These are phyloP conservation scores for Ascidia mentula DNA, from an alignment of 23 tunicate genomes.

Conservation along the genomic window DNA sequence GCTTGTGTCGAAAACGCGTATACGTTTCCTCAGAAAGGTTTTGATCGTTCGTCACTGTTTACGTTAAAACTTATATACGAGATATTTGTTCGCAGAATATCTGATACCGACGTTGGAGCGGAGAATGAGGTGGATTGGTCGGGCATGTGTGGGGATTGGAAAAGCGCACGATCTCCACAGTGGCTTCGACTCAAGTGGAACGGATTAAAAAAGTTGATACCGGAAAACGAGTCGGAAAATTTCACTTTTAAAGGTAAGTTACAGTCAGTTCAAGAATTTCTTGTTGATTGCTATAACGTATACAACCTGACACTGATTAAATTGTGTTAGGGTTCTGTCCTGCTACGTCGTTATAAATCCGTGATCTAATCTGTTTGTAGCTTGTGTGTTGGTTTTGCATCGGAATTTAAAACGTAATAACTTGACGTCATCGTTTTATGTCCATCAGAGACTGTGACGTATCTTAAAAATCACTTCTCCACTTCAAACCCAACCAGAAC, in stretches of 20 bases:
- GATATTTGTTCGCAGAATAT: constrained; percentile 40
- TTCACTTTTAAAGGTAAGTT: constrained; percentile 33
- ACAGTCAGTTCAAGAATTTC: too few relatives aligned
- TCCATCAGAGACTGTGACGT: background rate
- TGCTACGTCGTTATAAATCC: too few relatives aligned
- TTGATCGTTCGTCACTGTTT: background rate
- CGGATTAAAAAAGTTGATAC: constrained; percentile 41
- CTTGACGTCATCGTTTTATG: too few relatives aligned
- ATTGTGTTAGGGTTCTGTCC: too few relatives aligned
- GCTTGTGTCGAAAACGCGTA: background rate
- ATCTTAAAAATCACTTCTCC: background rate
- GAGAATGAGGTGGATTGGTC: constrained; percentile 90
- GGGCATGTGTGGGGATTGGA: constrained; percentile 62
- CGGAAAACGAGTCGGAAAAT: constrained; percentile 22
- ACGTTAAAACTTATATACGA: too few relatives aligned
- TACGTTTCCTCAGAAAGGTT: background rate
- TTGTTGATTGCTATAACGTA: too few relatives aligned
- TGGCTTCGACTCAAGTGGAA: constrained; percentile 86
- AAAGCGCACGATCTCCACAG: constrained; percentile 82
- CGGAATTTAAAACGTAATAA: too few relatives aligned
- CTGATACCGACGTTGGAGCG: constrained; percentile 16
- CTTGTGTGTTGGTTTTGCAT: too few relatives aligned
- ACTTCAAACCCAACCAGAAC: too few relatives aligned
- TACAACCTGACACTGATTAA: too few relatives aligned
- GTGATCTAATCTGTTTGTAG: too few relatives aligned